Conservation (phyloP, 2,113 vertebrate genomes). For the Uria aalge region DNA sequence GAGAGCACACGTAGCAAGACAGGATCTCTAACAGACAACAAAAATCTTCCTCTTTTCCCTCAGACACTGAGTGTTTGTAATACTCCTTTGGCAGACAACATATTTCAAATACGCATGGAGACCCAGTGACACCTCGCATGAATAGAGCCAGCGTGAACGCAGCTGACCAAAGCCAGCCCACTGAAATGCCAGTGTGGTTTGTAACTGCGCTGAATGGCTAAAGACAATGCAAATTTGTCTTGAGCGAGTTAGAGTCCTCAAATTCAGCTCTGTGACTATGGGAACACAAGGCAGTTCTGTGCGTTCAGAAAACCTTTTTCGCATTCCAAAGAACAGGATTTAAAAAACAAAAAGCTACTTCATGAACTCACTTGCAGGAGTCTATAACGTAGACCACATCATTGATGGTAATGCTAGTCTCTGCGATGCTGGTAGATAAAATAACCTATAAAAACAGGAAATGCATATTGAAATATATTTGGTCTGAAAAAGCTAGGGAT, state of each 20-base stretch:
- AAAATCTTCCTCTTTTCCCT: not conserved
- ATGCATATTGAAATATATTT: not conserved
- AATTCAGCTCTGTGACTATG: not conserved
- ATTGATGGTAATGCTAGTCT: slow-evolving; percentile 97
- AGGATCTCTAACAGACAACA: not conserved
- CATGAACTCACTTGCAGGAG: slow-evolving; percentile 93
- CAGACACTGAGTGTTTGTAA: not conserved
- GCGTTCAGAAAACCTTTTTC: not conserved
- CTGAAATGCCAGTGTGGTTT: not conserved
- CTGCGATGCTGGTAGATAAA: slow-evolving; percentile 96
- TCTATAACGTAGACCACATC: slow-evolving; percentile 97
- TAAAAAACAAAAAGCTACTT: slow-evolving; percentile 6
- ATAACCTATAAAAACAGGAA: slow-evolving; percentile 83
- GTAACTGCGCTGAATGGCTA: not conserved
- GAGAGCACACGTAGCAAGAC: not conserved
- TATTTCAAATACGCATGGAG: not conserved
- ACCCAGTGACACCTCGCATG: not conserved
- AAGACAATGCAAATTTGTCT: slow-evolving; percentile 24
- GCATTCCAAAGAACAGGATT: not conserved
- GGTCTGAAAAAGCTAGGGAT: not conserved
- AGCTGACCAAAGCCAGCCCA: not conserved
- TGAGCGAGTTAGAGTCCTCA: not conserved
- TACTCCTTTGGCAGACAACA: not conserved
- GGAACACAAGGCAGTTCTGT: not conserved
- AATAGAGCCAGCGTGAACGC: not conserved